Evolutionary conservation across 2,888 invertebrate species (phyloP).

Genomic region (Gymnocheta viridis): DNA sequence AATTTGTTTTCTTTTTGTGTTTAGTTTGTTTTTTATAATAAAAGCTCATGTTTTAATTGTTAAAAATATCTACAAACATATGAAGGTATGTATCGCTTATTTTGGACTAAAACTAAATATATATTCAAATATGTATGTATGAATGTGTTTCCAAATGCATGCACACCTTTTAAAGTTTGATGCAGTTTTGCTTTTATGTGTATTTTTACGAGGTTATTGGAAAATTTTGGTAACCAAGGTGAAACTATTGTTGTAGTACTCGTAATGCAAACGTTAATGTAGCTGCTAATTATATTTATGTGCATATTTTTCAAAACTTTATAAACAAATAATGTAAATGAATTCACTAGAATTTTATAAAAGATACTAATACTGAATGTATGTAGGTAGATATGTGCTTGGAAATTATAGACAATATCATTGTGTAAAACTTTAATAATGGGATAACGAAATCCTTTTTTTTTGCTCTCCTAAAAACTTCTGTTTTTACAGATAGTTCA

Average conservation of each 20-base stretch:
- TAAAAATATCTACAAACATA: slow-evolving; percentile 1
- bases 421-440: too few relatives aligned
- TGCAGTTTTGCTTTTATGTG: not conserved
- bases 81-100: slow-evolving; percentile 40
- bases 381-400: too few relatives aligned
- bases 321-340: not conserved
- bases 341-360: too few relatives aligned
- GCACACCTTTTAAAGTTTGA: not conserved
- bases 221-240: slow-evolving; percentile 60
- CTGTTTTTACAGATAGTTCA: too few relatives aligned
- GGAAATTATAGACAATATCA: too few relatives aligned
- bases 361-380: too few relatives aligned
- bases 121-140: not conserved
- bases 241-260: slow-evolving; percentile 40
- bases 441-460: too few relatives aligned
- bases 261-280: slow-evolving; percentile 9
- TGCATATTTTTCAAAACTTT: not conserved
- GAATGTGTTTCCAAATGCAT: not conserved
- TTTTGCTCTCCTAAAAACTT: too few relatives aligned
- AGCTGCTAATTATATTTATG: not conserved
- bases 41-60: not conserved
- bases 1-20: not conserved
- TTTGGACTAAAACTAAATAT: not conserved
- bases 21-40: not conserved
- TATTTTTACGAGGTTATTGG: slow-evolving; percentile 13